These are phyloP conservation scores for Phrynocephalus forsythii DNA, from an alignment of 2,797 vertebrate species.

Conservation along the genomic window DNA sequence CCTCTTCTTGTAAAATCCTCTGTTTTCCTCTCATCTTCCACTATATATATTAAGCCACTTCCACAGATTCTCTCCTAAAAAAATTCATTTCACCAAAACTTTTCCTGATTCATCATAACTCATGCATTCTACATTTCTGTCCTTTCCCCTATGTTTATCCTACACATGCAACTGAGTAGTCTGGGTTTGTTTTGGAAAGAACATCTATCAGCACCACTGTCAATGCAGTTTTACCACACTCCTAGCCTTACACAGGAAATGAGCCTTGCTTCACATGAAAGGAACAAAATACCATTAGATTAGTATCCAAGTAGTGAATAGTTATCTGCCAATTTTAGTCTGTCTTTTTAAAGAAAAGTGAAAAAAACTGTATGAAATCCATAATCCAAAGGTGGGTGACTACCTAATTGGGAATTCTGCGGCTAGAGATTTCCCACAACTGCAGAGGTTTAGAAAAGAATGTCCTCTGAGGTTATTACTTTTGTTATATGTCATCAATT, in stretches of 20 bases:
- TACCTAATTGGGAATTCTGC: background rate
- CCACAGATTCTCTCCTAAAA: background rate
- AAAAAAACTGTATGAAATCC: background rate
- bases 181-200: background rate
- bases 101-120: background rate
- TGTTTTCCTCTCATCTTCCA: background rate
- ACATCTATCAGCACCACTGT: background rate
- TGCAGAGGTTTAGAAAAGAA: background rate
- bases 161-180: background rate
- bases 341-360: background rate
- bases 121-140: background rate
- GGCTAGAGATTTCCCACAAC: too few relatives aligned
- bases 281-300: background rate
- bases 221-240: background rate
- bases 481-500: too few relatives aligned
- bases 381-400: background rate
- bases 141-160: background rate
- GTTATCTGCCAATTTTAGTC: background rate
- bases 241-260: background rate
- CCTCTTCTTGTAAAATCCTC: background rate
- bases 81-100: slow-evolving; percentile 16
- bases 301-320: background rate
- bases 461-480: background rate
- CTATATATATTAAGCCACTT: background rate
- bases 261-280: background rate